Evolutionary conservation across 1,140 invertebrate genomes (phyloP).

Genomic region (Diploscapter pachys): DNA sequence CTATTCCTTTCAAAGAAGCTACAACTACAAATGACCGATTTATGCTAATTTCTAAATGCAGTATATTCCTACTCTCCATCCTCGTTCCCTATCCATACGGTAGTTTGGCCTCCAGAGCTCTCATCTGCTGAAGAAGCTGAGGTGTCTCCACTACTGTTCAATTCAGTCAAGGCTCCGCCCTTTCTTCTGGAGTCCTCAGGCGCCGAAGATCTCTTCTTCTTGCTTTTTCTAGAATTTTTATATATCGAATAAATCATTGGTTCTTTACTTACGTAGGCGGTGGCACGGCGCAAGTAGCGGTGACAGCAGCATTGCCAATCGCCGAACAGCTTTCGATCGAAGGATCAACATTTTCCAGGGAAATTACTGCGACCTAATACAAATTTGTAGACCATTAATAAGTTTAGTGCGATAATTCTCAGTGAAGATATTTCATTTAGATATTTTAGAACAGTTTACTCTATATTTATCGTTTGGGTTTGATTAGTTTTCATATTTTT

Average conservation of each 20-base stretch:
- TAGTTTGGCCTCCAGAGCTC: constrained; percentile 66
- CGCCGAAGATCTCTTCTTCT: constrained; percentile 19
- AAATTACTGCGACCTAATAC: constrained; percentile 28
- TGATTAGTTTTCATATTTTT: not conserved
- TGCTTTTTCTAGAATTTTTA: constrained; percentile 10
- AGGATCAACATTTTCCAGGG: constrained; percentile 70
- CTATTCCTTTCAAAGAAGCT: too few relatives aligned
- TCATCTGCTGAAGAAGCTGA: constrained; percentile 39
- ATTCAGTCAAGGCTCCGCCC: constrained; percentile 19
- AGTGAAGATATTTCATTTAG: too few relatives aligned
- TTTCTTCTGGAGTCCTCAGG: constrained; percentile 16
- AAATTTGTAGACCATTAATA: too few relatives aligned
- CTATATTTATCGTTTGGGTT: not conserved
- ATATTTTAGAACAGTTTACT: too few relatives aligned
- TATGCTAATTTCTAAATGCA: not conserved
- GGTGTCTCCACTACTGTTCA: constrained; percentile 34
- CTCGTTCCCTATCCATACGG: constrained; percentile 96
- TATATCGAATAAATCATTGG: not conserved
- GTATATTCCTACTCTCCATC: constrained; percentile 72
- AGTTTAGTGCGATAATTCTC: not conserved
- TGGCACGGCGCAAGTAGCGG: constrained; percentile 84
- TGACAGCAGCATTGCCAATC: constrained; percentile 86
- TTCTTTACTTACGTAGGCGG: constrained; percentile 60
- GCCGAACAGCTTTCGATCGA: constrained; percentile 93
- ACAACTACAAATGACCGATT: too few relatives aligned